A percentile compares a stretch with the other conserved stretches of the same genome.
These are phyloP conservation scores for Drymonia ruficornis DNA, from an alignment of 2,888 invertebrate genomes.

Conservation along the genomic window DNA sequence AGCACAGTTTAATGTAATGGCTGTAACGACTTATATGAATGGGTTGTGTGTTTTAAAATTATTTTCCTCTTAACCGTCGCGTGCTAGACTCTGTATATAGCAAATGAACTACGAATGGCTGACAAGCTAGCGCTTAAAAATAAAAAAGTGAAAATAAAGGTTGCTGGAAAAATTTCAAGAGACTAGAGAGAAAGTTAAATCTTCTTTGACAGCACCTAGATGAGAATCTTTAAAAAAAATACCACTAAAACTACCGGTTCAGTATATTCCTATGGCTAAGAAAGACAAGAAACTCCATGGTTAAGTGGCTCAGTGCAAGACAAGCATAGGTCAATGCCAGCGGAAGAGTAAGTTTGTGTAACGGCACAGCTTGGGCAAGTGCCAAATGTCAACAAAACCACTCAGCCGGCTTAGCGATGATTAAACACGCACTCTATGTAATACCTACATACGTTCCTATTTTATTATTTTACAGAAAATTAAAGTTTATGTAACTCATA, in stretches of 20 bases:
- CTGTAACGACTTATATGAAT: constrained; percentile 15
- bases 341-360: constrained; percentile 64
- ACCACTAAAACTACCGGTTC: too few species aligned
- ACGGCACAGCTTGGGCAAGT: constrained; percentile 60
- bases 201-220: too few species aligned
- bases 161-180: neutral
- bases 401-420: constrained; percentile 14
- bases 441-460: constrained; percentile 15
- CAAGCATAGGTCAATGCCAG: constrained; percentile 69
- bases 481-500: constrained; percentile 27
- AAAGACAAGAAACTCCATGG: neutral
- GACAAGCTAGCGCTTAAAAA: neutral
- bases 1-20: constrained; percentile 15
- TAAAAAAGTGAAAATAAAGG: neutral
- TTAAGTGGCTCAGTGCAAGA: neutral
- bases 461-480: constrained; percentile 15
- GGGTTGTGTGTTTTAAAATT: neutral
- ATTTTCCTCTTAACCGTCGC: neutral
- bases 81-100: neutral
- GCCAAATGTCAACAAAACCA: constrained; percentile 65
- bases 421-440: neutral
- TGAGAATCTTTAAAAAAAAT: too few species aligned
- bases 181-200: too few species aligned
- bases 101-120: neutral
- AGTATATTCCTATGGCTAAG: neutral